Evolutionary conservation across 2,888 invertebrate species (phyloP).

Genomic region (Boloria selene): DNA sequence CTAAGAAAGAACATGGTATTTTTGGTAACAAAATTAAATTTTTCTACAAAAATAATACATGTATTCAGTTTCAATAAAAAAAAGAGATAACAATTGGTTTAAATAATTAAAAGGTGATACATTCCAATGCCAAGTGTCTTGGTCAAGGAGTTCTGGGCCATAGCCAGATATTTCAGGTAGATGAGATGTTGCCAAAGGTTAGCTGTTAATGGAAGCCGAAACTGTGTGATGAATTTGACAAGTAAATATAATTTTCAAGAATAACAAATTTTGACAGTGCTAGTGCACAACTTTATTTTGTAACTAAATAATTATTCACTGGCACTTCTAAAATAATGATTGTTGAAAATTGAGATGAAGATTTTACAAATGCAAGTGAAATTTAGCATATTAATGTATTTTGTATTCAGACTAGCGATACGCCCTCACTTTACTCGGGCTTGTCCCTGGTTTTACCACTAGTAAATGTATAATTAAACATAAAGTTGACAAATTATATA

Average conservation of each 20-base stretch:
- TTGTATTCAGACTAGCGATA: no score
- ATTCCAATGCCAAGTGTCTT: slow-evolving; percentile 37
- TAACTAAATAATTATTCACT: neutral
- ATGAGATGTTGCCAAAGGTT: slow-evolving; percentile 74
- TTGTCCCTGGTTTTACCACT: no score
- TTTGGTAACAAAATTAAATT: no score
- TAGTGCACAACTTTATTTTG: neutral
- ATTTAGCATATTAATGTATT: neutral
- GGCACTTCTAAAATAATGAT: neutral
- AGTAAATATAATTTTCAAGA: slow-evolving; percentile 7
- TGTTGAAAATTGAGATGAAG: neutral
- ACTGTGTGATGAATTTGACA: slow-evolving; percentile 20
- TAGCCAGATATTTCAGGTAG: slow-evolving; percentile 65
- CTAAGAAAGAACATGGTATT: no score
- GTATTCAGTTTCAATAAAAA: neutral
- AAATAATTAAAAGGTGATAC: slow-evolving; percentile 22
- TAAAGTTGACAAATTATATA: no score
- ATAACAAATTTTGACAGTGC: neutral
- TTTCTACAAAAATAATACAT: neutral
- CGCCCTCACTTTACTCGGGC: no score
- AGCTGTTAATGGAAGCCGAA: slow-evolving; percentile 44
- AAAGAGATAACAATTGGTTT: slow-evolving; percentile 8
- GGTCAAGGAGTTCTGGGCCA: slow-evolving; percentile 70
- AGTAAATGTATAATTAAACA: no score
- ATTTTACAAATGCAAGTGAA: no score